These are phyloP conservation scores for Pyrgus malvae DNA, from an alignment of 2,888 invertebrate species.

Conservation along the genomic window DNA sequence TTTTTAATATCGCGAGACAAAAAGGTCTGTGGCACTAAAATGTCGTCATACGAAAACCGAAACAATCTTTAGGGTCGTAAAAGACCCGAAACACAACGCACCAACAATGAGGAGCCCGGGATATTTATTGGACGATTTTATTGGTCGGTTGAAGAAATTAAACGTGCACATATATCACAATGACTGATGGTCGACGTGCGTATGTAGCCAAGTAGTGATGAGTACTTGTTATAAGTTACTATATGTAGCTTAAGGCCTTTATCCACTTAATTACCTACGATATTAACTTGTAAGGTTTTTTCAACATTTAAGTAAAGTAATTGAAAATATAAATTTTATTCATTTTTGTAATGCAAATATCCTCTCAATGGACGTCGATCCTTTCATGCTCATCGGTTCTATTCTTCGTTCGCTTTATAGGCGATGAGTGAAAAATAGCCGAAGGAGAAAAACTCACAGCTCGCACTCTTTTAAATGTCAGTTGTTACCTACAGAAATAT, in stretches of 20 bases:
- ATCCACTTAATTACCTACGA: too few species aligned
- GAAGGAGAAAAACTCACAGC: too few species aligned
- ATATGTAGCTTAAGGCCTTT: background rate
- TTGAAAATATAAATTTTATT: too few species aligned
- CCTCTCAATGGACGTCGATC: too few species aligned
- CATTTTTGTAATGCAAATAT: too few species aligned
- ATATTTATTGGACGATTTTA: slow-evolving; percentile 39
- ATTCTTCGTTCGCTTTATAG: too few species aligned
- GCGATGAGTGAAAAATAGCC: too few species aligned
- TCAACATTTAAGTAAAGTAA: background rate
- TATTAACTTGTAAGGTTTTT: too few species aligned
- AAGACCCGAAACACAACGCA: slow-evolving; percentile 51
- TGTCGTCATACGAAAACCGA: slow-evolving; percentile 32
- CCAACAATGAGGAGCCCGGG: slow-evolving; percentile 52
- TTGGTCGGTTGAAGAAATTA: slow-evolving; percentile 40
- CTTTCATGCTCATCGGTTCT: too few species aligned
- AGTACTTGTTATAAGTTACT: slow-evolving; percentile 8
- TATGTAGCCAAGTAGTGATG: slow-evolving; percentile 30
- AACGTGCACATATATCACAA: slow-evolving; percentile 53
- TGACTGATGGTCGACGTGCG: slow-evolving; percentile 48
- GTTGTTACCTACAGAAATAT: too few species aligned
- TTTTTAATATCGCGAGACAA: slow-evolving; percentile 27
- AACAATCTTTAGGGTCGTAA: slow-evolving; percentile 50
- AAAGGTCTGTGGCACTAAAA: slow-evolving; percentile 30
- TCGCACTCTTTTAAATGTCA: too few species aligned